Conservation (phyloP, 2,888 invertebrate species). For the Phania funesta region DNA sequence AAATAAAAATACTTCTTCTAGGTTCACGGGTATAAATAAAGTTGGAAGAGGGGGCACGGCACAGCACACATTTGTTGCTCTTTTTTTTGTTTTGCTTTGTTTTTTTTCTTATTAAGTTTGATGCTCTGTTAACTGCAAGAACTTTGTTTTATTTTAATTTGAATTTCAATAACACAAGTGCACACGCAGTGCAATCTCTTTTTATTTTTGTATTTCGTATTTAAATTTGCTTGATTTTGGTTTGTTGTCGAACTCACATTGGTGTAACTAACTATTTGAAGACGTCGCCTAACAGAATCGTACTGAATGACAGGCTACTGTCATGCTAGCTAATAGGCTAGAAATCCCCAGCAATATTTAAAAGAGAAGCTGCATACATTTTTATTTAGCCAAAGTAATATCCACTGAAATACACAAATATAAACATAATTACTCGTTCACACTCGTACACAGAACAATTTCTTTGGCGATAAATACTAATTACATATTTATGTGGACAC, state of each 20-base stretch:
- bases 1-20: no score
- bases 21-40: no score
- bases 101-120: conserved; percentile 14
- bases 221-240: conserved; percentile 42
- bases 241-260: conserved; percentile 56
- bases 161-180: background rate
- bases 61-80: no score
- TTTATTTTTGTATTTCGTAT: conserved; percentile 30
- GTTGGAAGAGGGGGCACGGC: conserved; percentile 27
- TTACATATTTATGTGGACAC: conserved; percentile 12
- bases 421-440: conserved; percentile 14
- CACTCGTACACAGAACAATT: conserved; percentile 32
- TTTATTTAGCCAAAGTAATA: conserved; percentile 48
- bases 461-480: conserved; percentile 32
- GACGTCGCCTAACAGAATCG: conserved; percentile 62
- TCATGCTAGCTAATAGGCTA: conserved; percentile 61
- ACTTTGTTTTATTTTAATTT: conserved; percentile 18
- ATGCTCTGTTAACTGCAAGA: conserved; percentile 48
- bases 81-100: conserved; percentile 1
- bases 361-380: conserved; percentile 46
- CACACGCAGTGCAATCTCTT: conserved; percentile 1
- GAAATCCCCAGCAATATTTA: conserved; percentile 58
- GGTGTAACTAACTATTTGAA: conserved; percentile 41
- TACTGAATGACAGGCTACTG: conserved; percentile 65
- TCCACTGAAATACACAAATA: conserved; percentile 6